Evolutionary conservation across 2,888 invertebrate species (phyloP).

Genomic region (Macrosiphum euphorbiae): DNA sequence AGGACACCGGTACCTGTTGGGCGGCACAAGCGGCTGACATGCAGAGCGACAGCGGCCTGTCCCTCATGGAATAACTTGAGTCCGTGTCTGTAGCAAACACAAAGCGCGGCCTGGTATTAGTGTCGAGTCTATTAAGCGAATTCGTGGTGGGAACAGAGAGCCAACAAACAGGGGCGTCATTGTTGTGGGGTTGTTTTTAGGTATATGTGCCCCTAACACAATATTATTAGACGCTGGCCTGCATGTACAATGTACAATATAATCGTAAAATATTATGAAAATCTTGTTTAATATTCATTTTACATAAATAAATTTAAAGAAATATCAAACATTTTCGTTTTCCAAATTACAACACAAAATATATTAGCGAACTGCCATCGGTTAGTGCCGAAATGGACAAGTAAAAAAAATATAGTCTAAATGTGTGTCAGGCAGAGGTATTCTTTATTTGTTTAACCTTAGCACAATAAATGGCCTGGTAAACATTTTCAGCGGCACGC

Average conservation of each 20-base stretch:
- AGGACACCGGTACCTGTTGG: constrained; percentile 60
- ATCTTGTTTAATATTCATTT: background rate
- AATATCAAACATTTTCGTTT: background rate
- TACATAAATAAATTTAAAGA: background rate
- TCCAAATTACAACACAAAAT: background rate
- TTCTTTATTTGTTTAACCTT: too few species aligned
- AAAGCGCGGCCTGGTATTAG: background rate
- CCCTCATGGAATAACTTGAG: constrained; percentile 48
- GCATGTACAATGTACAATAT: too few species aligned
- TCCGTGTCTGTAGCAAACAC: constrained; percentile 32
- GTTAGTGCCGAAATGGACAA: too few species aligned
- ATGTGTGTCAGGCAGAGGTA: too few species aligned
- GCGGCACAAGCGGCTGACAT: constrained; percentile 56
- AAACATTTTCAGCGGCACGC: too few species aligned
- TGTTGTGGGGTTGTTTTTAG: background rate
- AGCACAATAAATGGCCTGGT: too few species aligned
- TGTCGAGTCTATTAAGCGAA: background rate
- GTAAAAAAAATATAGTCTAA: too few species aligned
- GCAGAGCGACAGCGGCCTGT: constrained; percentile 54
- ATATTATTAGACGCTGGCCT: too few species aligned
- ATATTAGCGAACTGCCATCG: background rate
- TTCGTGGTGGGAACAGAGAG: background rate
- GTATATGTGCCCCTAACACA: too few species aligned
- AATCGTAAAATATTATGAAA: too few species aligned
- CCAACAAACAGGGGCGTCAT: background rate